phyloP scores from a whole-genome alignment of 2,113 vertebrate genomes.

The Aphelocoma coerulescens region DNA sequence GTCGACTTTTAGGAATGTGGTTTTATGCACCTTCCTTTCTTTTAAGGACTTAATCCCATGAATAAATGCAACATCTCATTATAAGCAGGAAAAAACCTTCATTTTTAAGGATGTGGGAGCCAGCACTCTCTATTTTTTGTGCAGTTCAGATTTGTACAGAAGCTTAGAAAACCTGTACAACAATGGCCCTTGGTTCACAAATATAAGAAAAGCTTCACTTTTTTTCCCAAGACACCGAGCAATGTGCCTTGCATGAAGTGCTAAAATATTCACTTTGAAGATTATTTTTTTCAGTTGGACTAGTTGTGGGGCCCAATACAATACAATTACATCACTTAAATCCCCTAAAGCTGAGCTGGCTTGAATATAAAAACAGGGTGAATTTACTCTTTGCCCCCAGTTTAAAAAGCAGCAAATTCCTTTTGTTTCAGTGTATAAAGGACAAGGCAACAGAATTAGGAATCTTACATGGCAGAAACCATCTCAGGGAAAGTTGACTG shows the following conservation, averaged over 20 bases:
- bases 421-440: conserved; percentile 52
- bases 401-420: conserved; percentile 66
- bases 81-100: background rate
- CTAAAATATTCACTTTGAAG: conserved; percentile 66
- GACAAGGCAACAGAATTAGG: background rate
- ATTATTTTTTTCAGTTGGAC: conserved; percentile 39
- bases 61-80: conserved; percentile 45
- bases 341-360: conserved; percentile 58
- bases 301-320: conserved; percentile 47
- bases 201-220: conserved; percentile 19
- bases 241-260: conserved; percentile 42
- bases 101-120: conserved; percentile 14
- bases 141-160: background rate
- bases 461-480: conserved; percentile 33
- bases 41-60: conserved; percentile 17
- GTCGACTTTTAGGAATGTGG: background rate
- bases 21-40: conserved; percentile 4
- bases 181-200: conserved; percentile 2
- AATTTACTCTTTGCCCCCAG: conserved; percentile 65
- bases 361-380: conserved; percentile 62
- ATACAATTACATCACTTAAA: conserved; percentile 62
- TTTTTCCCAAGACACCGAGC: conserved; percentile 10
- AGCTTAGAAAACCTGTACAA: conserved; percentile 45
- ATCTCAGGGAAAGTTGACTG: conserved; percentile 36
- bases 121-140: background rate